Base-by-base conservation (phyloP, 2,888 invertebrate species). In the Chaetogeoica ovagalla region DNA sequence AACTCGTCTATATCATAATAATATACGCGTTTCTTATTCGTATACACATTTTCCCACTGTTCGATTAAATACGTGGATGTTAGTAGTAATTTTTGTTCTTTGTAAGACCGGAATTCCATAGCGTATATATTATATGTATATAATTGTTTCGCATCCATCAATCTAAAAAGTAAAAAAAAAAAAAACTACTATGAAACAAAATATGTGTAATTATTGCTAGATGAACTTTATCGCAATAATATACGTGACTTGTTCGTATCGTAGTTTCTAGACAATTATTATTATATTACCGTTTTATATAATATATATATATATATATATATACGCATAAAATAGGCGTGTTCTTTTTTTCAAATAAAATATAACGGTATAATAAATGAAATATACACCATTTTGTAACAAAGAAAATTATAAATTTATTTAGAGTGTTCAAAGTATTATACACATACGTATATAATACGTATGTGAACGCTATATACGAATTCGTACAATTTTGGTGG, bases 71-170 rank as follows among this genome's bases (percentile, higher is more conserved):
- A 68, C 57, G 43, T 23, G 60, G 13, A 30, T 1, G 30, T 13
- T 48, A 60, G 57, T 60, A 60, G 63, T 79, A n/a, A 2, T 30
- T 30, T 30, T 30, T 30, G 1, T 30, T 30, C 4, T 30, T 79
- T 63, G 15, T 62, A 71, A 63, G 59, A 62, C 77, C 70, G 70
- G 77, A 77, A 63, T 70, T 21, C 13, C 2, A 23, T 7, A 43
- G 43, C 2, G 43, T 43, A 11, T 43, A 43, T 43, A 43, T 11
- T 30, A 30, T 30, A 30, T 4, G 4, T 30, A 30, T 70, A 15
- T 79, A 79, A 79, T 79, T 70, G 55, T 79, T 70, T 17, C 43
- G 39, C 62, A 62, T 63, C 52, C 48, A 55, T 19, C 63, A 70
- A 55, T 60, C 52, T 77, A 39, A 6, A 52, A 5, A n/a, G 30